Base-by-base conservation (phyloP, 1,140 invertebrate genomes). In the Drosophila orosa region DNA sequence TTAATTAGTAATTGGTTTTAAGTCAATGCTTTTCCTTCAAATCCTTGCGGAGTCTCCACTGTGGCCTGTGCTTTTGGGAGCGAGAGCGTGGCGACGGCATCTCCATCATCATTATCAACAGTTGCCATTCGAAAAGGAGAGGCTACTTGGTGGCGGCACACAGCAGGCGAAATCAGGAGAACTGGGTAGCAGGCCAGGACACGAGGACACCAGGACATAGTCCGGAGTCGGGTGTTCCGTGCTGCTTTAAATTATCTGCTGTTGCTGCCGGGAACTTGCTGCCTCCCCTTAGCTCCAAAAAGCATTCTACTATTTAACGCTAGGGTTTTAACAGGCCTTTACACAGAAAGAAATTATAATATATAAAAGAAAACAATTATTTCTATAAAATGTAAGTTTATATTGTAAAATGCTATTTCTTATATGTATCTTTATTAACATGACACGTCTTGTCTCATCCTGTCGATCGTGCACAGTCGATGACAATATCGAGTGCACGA, bases 71-170 rank as follows among this genome's bases (percentile, higher is more conserved):
- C 3, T 15, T 15, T 7, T n/a, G n/a, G n/a, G 15, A 27, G 56
- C 55, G 57, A 61, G 59, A 74, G 57, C 52, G 82, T 75, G 78
- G 56, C 67, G 78, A 66, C 74, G 57, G 55, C 69, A 66, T 61
- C 74, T 78, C 77, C 82, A 78, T 82, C 81, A 85, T 80, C 74
- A 86, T 82, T 85, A 85, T 86, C 78, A 86, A 81, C 83, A 78
- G 74, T 86, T 81, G 63, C 78, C 78, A 85, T 61, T 61, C 66
- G 37, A 35, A 15, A 22, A 19, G n/a, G n/a, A n/a, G 19, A 33
- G 48, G 45, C 80, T 42, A 44, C 42, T 55, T 37, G 47, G 61
- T 19, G 42, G 62, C 37, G 48, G 25, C 50, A 54, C 68, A 65
- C 33, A 27, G 56, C 48, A 29, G 60, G 58, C 25, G 22, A 19